Conservation (phyloP, 2,888 invertebrate genomes). For the Drosophila peninsularis region DNA sequence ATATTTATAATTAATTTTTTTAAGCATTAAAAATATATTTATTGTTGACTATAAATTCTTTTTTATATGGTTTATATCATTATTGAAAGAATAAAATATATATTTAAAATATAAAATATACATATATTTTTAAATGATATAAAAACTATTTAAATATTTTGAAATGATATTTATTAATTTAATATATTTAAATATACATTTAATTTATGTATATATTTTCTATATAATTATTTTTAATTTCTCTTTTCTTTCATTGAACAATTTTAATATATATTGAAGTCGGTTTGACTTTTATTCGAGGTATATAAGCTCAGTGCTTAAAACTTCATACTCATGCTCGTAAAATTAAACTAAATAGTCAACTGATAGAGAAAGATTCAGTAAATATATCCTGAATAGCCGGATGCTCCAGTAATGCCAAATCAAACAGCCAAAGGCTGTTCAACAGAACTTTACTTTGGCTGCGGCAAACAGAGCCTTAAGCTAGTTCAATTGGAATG, state of each 20-base stretch:
- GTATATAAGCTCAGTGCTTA: too few species aligned
- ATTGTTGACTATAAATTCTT: background rate
- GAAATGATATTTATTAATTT: background rate
- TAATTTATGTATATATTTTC: too few species aligned
- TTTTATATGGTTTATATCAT: background rate
- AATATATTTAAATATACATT: too few species aligned
- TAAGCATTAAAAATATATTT: too few species aligned
- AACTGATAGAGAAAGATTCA: background rate
- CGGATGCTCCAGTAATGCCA: background rate
- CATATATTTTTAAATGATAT: too few species aligned
- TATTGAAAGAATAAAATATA: background rate
- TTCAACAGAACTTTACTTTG: background rate
- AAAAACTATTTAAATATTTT: background rate
- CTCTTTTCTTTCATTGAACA: too few species aligned
- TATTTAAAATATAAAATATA: too few species aligned
- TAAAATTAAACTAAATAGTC: background rate
- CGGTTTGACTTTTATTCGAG: too few species aligned
- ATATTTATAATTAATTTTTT: background rate
- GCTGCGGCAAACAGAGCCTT: background rate
- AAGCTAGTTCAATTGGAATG: slow-evolving; percentile 1
- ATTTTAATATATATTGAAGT: too few species aligned
- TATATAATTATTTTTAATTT: too few species aligned
- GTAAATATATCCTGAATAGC: background rate
- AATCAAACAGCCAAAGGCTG: background rate
- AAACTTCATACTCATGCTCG: too few species aligned